These are phyloP conservation scores for Campylomormyrus tamandua DNA, from an alignment of 2,113 vertebrate genomes.

Conservation along the genomic window DNA sequence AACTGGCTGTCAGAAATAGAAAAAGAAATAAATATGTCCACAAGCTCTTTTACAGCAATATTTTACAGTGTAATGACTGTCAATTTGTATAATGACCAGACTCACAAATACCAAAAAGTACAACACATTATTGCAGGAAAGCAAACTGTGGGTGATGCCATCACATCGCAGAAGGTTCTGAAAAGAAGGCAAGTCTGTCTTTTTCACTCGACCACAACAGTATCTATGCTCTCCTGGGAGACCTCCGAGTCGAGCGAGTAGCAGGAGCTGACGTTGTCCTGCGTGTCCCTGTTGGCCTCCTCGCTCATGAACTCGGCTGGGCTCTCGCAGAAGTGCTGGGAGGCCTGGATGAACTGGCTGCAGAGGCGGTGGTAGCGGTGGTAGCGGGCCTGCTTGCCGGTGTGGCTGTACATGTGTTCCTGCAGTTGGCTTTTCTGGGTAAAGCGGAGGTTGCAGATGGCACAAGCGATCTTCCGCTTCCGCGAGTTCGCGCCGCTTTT, in stretches of 20 bases:
- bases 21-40: background rate
- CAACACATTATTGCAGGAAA: background rate
- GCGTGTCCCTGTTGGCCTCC: constrained; percentile 58
- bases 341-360: constrained; percentile 62
- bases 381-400: constrained; percentile 73
- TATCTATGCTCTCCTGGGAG: constrained; percentile 77
- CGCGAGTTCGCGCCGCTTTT: constrained; percentile 77
- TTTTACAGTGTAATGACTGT: constrained; percentile 8
- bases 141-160: background rate
- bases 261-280: constrained; percentile 77
- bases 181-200: background rate
- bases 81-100: constrained; percentile 10
- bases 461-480: constrained; percentile 83
- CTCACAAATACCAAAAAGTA: constrained; percentile 14
- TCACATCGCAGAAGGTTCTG: constrained; percentile 8
- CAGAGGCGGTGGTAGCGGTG: constrained; percentile 72
- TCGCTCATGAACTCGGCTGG: constrained; percentile 51
- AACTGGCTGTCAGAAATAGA: background rate
- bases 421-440: constrained; percentile 82
- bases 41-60: constrained; percentile 15
- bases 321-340: constrained; percentile 64
- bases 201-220: constrained; percentile 72
- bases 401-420: constrained; percentile 89
- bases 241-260: constrained; percentile 77
- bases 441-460: constrained; percentile 78